A percentile compares a stretch with the other conserved stretches of the same genome.
phyloP scores from a whole-genome alignment of 2,113 vertebrate genomes.

The Myrmophylax atrothorax region DNA sequence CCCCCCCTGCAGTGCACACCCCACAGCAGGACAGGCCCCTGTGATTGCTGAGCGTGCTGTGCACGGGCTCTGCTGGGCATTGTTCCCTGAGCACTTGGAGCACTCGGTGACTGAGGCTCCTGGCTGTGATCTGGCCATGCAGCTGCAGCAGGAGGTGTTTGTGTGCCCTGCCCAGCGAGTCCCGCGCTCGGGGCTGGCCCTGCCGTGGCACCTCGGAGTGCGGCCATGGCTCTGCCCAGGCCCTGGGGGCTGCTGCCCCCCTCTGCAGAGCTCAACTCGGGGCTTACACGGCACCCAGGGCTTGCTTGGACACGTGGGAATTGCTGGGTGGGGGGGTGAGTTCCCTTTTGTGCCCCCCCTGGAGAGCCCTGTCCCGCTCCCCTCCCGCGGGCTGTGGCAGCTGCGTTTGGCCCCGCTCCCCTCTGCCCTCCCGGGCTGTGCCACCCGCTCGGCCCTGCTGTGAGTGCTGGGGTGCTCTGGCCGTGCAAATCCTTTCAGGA shows the following conservation, averaged over 20 bases:
- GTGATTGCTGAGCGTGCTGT: background rate
- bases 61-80: rapidly evolving
- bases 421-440: background rate
- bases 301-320: background rate
- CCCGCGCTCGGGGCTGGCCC: background rate
- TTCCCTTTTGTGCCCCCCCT: background rate
- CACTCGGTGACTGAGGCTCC: background rate
- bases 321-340: background rate
- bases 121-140: background rate
- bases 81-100: slow-evolving; percentile 2
- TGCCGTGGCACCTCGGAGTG: rapidly evolving
- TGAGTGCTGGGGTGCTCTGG: background rate
- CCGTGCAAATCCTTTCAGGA: background rate
- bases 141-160: background rate
- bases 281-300: background rate
- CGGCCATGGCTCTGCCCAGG: rapidly evolving
- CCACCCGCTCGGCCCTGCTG: background rate
- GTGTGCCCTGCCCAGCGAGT: background rate
- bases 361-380: background rate
- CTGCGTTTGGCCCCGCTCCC: background rate
- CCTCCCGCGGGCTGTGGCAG: rapidly evolving
- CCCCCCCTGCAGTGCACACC: background rate
- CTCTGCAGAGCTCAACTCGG: background rate
- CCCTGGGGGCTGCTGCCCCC: rapidly evolving
- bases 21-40: background rate